These are phyloP conservation scores for Drosophila nigromelanica DNA, from an alignment of 1,140 invertebrate genomes.

Conservation along the genomic window DNA sequence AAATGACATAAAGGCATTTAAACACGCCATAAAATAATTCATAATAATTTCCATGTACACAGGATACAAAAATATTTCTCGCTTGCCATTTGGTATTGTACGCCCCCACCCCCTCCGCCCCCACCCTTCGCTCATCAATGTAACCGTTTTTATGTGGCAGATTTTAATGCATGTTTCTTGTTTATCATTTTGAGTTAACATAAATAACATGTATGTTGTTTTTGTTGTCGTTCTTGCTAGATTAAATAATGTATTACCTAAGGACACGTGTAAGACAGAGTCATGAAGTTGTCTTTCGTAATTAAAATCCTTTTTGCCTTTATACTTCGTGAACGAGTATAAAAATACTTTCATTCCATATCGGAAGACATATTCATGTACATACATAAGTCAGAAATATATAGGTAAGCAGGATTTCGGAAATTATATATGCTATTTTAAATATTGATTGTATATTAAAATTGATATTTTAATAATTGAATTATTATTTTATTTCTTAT, in stretches of 20 bases:
- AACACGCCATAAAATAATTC: slow-evolving; percentile 83
- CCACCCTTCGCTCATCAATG: slow-evolving; percentile 30
- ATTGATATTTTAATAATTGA: too few species aligned
- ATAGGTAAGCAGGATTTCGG: too few species aligned
- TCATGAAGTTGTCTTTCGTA: slow-evolving; percentile 24
- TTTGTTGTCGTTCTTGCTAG: slow-evolving; percentile 13
- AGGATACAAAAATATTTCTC: slow-evolving; percentile 52
- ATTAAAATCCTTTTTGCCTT: slow-evolving; percentile 23
- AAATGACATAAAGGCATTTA: slow-evolving; percentile 78
- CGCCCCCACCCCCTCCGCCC: slow-evolving; percentile 3
- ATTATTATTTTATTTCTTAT: too few species aligned
- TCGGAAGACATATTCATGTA: too few species aligned
- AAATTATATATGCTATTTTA: too few species aligned
- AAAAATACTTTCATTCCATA: too few species aligned
- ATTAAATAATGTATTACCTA: slow-evolving; percentile 22
- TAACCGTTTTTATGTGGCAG: slow-evolving; percentile 59
- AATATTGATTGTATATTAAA: too few species aligned
- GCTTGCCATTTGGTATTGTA: slow-evolving; percentile 24
- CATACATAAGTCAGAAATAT: too few species aligned
- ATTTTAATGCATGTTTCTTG: slow-evolving; percentile 68
- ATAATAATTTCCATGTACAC: slow-evolving; percentile 68
- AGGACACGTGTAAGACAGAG: slow-evolving; percentile 22
- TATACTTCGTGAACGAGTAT: background rate
- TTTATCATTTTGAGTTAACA: slow-evolving; percentile 61
- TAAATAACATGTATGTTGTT: slow-evolving; percentile 38